Conservation (phyloP, 2,113 vertebrate genomes). For the Cranoglanis bouderius region DNA sequence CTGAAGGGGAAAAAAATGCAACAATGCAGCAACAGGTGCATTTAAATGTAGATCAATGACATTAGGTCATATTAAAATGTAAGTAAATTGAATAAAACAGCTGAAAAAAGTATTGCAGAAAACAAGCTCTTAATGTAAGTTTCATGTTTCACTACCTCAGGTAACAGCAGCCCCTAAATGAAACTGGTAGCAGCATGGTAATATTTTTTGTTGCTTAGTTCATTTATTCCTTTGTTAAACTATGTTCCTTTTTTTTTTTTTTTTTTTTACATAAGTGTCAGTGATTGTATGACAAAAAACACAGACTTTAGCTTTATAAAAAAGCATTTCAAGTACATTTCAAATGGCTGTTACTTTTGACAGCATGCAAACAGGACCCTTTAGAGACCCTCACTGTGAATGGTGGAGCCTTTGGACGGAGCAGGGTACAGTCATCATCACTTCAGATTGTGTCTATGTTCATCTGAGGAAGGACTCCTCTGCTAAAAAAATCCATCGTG, state of each 20-base stretch:
- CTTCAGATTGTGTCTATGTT: background rate
- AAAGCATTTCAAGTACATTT: background rate
- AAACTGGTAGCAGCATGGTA: background rate
- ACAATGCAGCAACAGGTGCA: background rate
- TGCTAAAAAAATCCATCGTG: background rate
- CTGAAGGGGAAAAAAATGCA: background rate
- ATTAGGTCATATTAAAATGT: background rate
- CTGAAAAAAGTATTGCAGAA: background rate
- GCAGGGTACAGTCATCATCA: background rate
- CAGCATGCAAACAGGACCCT: background rate
- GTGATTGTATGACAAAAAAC: background rate
- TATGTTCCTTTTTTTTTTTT: background rate
- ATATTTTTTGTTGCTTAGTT: background rate
- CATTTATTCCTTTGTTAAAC: background rate
- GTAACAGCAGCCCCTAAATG: background rate
- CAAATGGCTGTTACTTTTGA: background rate
- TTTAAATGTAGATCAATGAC: background rate
- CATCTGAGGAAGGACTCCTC: background rate
- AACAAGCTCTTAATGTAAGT: background rate
- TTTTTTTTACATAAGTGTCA: background rate
- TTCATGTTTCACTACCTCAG: background rate
- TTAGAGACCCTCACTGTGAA: background rate
- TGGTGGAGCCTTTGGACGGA: background rate
- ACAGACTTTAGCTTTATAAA: background rate
- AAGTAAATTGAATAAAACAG: background rate